Evolutionary conservation across 2,797 vertebrate genomes (phyloP), one percentile per base, ranked within the genome.

Genomic region (Cynopterus sphinx): DNA sequence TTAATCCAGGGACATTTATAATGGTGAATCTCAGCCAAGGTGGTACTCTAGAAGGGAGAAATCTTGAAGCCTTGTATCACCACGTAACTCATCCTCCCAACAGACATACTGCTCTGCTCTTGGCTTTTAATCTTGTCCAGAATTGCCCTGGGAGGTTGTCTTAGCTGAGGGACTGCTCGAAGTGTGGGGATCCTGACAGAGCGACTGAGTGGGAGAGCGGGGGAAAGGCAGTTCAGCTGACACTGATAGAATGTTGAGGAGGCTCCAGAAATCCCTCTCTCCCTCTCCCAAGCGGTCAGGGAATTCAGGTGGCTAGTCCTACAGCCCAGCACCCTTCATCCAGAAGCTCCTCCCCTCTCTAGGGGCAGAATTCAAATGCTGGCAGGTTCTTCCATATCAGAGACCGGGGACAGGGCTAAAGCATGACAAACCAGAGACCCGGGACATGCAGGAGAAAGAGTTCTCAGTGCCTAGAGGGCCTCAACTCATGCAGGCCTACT

Each of bases 301-400:
- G 22, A 1, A 55, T 24, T 59, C 41, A 43, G 33, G 19, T 12
- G 8, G 39, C 24, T 10, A 6, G 6, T 36, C 46, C 53, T n/a
- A n/a, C 31, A 78, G 21, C 9, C 39, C 28, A 77, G 8, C 0
- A 26, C 12, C 4, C 0, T 21, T 12, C 24, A 21, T 16, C 3
- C 19, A 21, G 1, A 55, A 46, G 63, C 15, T 49, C 33, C n/a
- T 16, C 11, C 7, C 21, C 12, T 31, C 57, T 0, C 0, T 17
- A 16, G 2, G 36, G 26, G 19, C 28, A 31, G 59, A 86, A 8
- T 46, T 49, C 12, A 17, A 51, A 68, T 89, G 59, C n/a, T 78
- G 77, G 49, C 22, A 36, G 9, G 3, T n/a, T 46, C n/a, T 24
- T 24, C 28, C 21, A n/a, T 2, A 0, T 65, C 17, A 9, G 6